Base-by-base conservation (phyloP, 64 coral and sea anemone species). In the Pachyseris speciosa region DNA sequence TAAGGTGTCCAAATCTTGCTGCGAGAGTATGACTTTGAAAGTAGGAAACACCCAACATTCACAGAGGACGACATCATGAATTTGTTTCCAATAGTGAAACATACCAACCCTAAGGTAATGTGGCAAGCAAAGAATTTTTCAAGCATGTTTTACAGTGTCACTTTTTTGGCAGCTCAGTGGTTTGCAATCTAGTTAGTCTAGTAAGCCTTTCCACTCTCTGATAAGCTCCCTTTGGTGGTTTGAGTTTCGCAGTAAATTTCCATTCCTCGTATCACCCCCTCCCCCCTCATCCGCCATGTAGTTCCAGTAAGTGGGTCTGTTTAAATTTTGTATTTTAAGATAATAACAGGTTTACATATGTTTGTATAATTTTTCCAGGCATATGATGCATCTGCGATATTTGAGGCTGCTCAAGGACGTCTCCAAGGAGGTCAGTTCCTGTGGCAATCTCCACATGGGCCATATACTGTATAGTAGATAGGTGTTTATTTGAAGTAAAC, bases 21-120 rank as follows among this genome's bases (percentile, higher is more conserved):
- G n/a, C 91, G 89, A 41, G 97, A 95, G 26, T 99, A 99, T 38
- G 97, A 99, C 69, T 99, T 99, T 34, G 45, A 71, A 41, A 94
- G 86, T 33, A 95, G 89, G 74, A 99, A 95, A 78, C 90, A 86
- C 17, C 70, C 93, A 29, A 93, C 97, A 1, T 99, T 99, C 64
- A 79, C 60, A 67, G 97, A 99, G 44, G 97, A 99, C 72, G 93
- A 99, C 80, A 93, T 99, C 10, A 92, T 99, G 80, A 99, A 99
- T 68, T 65, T 99, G 43, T 99, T 95, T 76, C 97, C 97, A 4
- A 66, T 99, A 11, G 93, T 99, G 7, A 99, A 99, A 87, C 97
- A 99, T 16, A 90, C 94, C 20, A 99, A 95, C 43, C 94, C 94
- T 31, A 99, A 99, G 93, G 97, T 95, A 86, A 59, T n/a, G n/a